phyloP scores from a whole-genome alignment of 2,888 invertebrate species.

The Drosophila neutralis region DNA sequence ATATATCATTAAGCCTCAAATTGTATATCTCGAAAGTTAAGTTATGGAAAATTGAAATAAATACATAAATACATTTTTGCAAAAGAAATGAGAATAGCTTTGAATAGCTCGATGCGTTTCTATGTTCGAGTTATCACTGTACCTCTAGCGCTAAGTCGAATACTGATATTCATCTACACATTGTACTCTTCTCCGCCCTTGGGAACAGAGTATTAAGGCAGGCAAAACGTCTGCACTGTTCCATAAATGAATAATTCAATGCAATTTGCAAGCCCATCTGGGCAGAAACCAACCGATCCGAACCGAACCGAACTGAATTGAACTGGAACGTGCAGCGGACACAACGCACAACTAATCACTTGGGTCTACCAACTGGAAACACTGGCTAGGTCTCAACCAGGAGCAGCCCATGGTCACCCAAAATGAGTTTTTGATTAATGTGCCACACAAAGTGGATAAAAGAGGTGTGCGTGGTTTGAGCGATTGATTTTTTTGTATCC shows the following conservation, averaged over 20 bases:
- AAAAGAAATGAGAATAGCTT: no score
- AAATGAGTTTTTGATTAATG: conserved; percentile 81
- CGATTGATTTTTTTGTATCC: conserved; percentile 62
- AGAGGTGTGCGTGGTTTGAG: conserved; percentile 7
- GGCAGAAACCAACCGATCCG: conserved; percentile 1
- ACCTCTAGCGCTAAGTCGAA: neutral
- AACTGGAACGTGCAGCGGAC: conserved; percentile 53
- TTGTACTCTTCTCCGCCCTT: no score
- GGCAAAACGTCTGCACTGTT: conserved; percentile 28
- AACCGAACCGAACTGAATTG: conserved; percentile 21
- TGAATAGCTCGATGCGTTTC: neutral
- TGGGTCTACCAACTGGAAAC: conserved; percentile 25
- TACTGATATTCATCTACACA: neutral
- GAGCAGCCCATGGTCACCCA: conserved; percentile 20
- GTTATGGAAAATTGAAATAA: no score
- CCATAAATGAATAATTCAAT: conserved; percentile 65
- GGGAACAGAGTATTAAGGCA: neutral
- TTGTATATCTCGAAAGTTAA: neutral
- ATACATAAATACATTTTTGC: no score
- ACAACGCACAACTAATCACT: conserved; percentile 78
- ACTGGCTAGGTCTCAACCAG: conserved; percentile 24
- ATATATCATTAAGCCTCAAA: neutral
- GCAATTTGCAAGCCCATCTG: conserved; percentile 55
- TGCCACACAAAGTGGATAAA: conserved; percentile 19
- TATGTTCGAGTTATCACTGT: neutral